These are phyloP conservation scores for Pseudois nayaur DNA, from an alignment of 2,113 vertebrate species.

Conservation along the genomic window DNA sequence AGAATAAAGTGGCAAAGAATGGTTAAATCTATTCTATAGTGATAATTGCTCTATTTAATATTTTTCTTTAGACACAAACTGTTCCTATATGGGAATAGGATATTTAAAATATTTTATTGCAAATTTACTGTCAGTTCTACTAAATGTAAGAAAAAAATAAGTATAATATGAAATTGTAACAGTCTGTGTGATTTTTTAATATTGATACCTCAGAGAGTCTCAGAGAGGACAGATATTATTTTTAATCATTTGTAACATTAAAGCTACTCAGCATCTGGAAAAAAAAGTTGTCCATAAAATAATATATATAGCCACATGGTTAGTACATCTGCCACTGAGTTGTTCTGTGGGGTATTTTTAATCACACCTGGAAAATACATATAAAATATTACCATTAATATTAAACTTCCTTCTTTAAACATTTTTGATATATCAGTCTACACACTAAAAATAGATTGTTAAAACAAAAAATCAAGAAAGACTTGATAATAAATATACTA, in stretches of 20 bases:
- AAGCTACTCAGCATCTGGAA: conserved; percentile 27
- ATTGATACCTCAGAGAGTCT: conserved; percentile 35
- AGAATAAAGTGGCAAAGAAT: background rate
- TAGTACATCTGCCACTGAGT: background rate
- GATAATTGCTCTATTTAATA: background rate
- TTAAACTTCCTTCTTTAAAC: background rate
- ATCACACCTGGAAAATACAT: conserved; percentile 9
- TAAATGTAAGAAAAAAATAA: background rate
- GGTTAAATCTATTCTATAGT: background rate
- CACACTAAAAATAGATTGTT: background rate
- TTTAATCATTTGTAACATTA: conserved; percentile 47
- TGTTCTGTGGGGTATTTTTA: background rate
- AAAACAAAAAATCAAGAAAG: background rate
- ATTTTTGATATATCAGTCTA: background rate
- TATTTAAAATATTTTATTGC: background rate
- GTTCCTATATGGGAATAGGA: background rate
- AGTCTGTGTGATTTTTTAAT: conserved; percentile 41
- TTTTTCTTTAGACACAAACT: background rate
- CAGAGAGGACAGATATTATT: background rate
- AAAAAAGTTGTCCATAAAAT: conserved; percentile 51
- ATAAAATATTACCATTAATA: conserved; percentile 21
- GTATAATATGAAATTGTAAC: background rate
- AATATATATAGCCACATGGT: background rate
- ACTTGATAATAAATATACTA: background rate
- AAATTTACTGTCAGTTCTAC: background rate